Base-by-base conservation (phyloP, 2,888 invertebrate genomes). In the Nymphalis c-album region DNA sequence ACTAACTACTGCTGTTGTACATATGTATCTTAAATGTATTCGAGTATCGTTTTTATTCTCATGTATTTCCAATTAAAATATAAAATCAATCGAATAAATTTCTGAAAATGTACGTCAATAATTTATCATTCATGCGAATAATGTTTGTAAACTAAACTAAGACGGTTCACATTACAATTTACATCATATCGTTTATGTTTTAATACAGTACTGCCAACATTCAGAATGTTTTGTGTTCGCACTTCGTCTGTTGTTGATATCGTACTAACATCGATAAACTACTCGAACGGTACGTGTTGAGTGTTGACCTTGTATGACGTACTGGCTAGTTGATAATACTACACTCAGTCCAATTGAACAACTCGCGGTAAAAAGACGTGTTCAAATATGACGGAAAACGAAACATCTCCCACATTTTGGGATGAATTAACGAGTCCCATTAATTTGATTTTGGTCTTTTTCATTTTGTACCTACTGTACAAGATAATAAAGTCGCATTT, bases 401-500 rank as follows among this genome's bases (percentile, higher is more conserved):
- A 79, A 67, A 79, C 84, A 73, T 76, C 74, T 71, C 74, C 82
- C 64, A 85, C 82, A 62, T 81, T 87, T 76, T 91, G 90, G 91
- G 91, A 91, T 72, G 91, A 91, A 78, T 77, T 91, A 55, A 87
- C 85, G 72, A 90, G 90, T 75, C 91, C 91, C 31, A 71, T 91
- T 31, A 91, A 91, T 76, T 77, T 91, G 73, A 80, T 86, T 59
- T 78, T 91, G 68, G 81, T 91, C 67, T 82, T 82, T 55, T 78
- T 90, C 60, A 91, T 91, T 73, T 81, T 87, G 78, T 91, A 88
- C 80, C 92, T 95, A 74, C 78, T 95, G 40, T 95, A 95, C 83
- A 95, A 95, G 84, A 95, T 95, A 57, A 79, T 94, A 76, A 91
- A 87, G 85, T 90, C 89, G 40, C 89, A 91, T 78, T 90, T 89